Evolutionary conservation across 1,140 invertebrate species (phyloP), one percentile per base, ranked within the genome.

Genomic region (Probaryconus sp.): DNA sequence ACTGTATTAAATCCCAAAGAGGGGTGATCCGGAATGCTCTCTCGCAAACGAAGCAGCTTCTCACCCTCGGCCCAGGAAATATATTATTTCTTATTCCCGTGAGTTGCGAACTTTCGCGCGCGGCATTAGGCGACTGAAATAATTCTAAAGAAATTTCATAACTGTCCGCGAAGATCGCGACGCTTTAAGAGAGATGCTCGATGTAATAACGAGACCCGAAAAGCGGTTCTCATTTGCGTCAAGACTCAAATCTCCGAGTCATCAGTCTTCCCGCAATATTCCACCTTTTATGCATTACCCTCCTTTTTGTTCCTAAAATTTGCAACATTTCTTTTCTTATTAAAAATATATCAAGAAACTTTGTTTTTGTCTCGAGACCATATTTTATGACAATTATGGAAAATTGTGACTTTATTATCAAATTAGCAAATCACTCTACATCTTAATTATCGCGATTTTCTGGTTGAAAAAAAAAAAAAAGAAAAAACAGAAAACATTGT

Each of bases 61-160:
- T 30, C 37, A 20, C 31, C 28, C 33, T 42, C 13, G 26, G 20
- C 7, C 16, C 40, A 47, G 28, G 68, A 75, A 77, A 81, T 80
- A 81, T 81, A 82, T 84, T 76, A 81, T 82, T 83, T 78, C 80
- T 84, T 80, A 82, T 82, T 81, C 81, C 67, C 51, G 63, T 76
- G 50, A 79, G 28, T 73, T 55, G 70, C 55, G 37, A 75, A 78
- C 65, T 78, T 76, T 43, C n/a, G n/a, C 9, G 38, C 31, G 50
- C 30, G 70, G 67, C 78, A 77, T 80, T 81, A 80, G 81, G 69
- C 69, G 76, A 71, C 73, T 71, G 80, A 79, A 85, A 87, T 86
- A 86, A 86, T 86, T 87, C 77, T 82, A 79, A 83, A 82, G 82
- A 83, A 85, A 83, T 85, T 86, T 86, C 84, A 87, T 86, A 86